Percentiles rank a stretch among this genome's conserved stretches.
phyloP scores from a whole-genome alignment of 2,113 vertebrate species.

The Apodemus speciosus region DNA sequence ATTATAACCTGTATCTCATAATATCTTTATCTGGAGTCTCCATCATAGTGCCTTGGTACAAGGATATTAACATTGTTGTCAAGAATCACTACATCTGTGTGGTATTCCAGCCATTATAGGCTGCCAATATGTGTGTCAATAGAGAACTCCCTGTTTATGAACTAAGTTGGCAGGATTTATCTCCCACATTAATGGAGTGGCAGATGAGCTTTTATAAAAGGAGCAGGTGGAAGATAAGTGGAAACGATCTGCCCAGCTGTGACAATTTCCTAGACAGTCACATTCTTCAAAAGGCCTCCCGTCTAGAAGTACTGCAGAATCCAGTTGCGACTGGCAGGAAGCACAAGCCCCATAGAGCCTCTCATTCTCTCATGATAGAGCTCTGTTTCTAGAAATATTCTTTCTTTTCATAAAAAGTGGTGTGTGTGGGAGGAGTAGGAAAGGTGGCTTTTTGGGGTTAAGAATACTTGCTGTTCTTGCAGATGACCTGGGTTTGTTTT shows the following conservation, averaged over 20 bases:
- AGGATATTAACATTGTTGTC: constrained; percentile 1
- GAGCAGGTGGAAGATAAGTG: constrained; percentile 76
- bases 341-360: constrained; percentile 57
- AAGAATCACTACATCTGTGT: neutral
- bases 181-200: constrained; percentile 66
- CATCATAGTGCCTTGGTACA: neutral
- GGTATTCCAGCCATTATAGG: neutral
- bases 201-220: constrained; percentile 77
- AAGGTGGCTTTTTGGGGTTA: neutral
- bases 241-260: constrained; percentile 71
- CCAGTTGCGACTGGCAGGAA: constrained; percentile 76
- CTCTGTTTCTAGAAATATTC: constrained; percentile 89
- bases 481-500: neutral
- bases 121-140: constrained; percentile 51
- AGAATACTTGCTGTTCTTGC: neutral
- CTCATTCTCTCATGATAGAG: constrained; percentile 38
- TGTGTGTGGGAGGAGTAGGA: neutral
- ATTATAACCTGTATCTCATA: neutral
- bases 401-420: constrained; percentile 89
- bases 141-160: constrained; percentile 75
- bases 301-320: constrained; percentile 83
- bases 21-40: neutral
- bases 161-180: constrained; percentile 75
- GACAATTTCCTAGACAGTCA: constrained; percentile 42
- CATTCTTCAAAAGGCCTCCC: constrained; percentile 29